These are phyloP conservation scores for Enteromius treurensis DNA, from an alignment of 2,797 vertebrate genomes.

Conservation along the genomic window DNA sequence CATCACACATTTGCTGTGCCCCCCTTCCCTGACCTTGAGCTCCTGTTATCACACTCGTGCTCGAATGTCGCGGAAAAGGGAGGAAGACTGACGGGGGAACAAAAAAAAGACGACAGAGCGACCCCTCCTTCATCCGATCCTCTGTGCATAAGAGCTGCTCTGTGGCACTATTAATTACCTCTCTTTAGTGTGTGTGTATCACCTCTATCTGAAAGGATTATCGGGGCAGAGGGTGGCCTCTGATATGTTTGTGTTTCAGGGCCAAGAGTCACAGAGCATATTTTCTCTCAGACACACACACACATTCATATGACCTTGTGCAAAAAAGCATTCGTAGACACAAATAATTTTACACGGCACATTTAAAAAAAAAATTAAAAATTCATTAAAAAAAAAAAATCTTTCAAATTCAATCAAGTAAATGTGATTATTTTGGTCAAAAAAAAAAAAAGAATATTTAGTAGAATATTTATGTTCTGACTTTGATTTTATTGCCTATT, in stretches of 20 bases:
- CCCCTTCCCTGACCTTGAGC: constrained; percentile 87
- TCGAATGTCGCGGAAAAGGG: constrained; percentile 80
- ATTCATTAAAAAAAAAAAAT: neutral
- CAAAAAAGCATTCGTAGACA: neutral
- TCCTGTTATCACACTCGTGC: constrained; percentile 85
- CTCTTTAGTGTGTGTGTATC: constrained; percentile 57
- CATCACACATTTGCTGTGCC: constrained; percentile 25
- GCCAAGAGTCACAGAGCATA: constrained; percentile 55
- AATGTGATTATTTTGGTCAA: neutral
- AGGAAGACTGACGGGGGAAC: constrained; percentile 52
- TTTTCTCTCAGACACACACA: constrained; percentile 26
- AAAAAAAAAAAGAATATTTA: neutral
- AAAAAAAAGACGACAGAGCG: neutral
- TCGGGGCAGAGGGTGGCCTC: constrained; percentile 59
- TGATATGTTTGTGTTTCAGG: constrained; percentile 59
- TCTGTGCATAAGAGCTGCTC: constrained; percentile 53
- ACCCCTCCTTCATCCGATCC: constrained; percentile 38
- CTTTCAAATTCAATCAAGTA: neutral
- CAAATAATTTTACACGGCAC: neutral
- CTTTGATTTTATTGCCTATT: neutral
- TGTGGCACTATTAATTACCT: constrained; percentile 62
- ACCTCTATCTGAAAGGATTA: constrained; percentile 60
- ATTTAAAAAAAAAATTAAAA: no score
- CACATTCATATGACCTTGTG: neutral
- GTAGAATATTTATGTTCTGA: neutral